These are phyloP conservation scores for Ianthella basta DNA, from an alignment of 37 sponge, comb jelly and placozoan genomes.

Conservation along the genomic window DNA sequence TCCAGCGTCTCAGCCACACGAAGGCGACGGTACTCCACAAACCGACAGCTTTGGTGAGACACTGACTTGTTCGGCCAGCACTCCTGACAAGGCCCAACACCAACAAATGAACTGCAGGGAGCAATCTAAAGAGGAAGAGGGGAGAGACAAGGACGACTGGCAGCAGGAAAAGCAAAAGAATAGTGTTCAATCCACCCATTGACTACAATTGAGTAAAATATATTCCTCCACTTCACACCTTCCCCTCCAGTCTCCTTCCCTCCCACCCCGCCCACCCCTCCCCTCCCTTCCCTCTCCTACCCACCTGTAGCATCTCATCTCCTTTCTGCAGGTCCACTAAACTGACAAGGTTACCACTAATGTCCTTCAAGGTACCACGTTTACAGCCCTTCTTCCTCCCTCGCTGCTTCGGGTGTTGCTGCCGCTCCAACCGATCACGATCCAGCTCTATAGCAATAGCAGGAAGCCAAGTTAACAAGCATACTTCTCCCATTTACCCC, in stretches of 20 bases:
- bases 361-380: conserved; percentile 7
- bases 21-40: conserved; percentile 4
- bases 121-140: conserved; percentile 49
- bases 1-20: conserved; percentile 5
- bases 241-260: too few species aligned
- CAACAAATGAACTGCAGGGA: conserved; percentile 69
- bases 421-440: not conserved
- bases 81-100: conserved; percentile 67
- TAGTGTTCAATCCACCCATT: too few species aligned
- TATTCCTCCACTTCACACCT: too few species aligned
- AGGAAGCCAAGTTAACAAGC: too few species aligned
- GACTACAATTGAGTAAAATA: too few species aligned
- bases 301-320: conserved; percentile 25
- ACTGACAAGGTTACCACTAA: not conserved
- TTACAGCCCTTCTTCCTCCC: conserved; percentile 27
- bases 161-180: not conserved
- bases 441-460: not conserved
- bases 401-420: conserved; percentile 20
- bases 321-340: not conserved
- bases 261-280: too few species aligned
- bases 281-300: not conserved
- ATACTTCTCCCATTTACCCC: not conserved
- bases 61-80: conserved; percentile 41
- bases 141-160: not conserved
- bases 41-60: conserved; percentile 11